These are phyloP conservation scores for Circaetus gallicus DNA, from an alignment of 2,113 vertebrate species.

Conservation along the genomic window DNA sequence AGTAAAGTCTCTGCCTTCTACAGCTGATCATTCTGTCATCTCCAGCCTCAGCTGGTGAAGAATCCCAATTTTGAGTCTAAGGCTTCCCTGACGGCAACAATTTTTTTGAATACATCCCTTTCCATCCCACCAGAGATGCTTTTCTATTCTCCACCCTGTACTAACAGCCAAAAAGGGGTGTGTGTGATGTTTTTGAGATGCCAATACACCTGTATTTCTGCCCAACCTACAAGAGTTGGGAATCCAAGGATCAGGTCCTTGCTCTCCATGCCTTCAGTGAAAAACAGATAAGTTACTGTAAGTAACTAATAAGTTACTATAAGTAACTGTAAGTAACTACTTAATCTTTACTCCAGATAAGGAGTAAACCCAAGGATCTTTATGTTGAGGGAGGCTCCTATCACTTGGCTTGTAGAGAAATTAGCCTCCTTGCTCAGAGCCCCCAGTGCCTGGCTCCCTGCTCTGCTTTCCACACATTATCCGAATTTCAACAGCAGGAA, in stretches of 20 bases:
- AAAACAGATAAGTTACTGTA: background rate
- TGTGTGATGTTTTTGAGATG: background rate
- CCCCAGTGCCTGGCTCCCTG: background rate
- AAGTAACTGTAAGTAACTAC: no score
- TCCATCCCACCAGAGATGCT: background rate
- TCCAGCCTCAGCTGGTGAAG: background rate
- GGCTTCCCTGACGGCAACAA: background rate
- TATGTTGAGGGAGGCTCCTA: background rate
- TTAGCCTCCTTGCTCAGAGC: background rate
- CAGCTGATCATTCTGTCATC: background rate
- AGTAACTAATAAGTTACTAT: no score
- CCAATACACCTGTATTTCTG: background rate
- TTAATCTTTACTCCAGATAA: no score
- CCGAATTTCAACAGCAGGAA: background rate
- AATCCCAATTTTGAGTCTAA: background rate
- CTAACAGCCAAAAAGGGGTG: accelerated
- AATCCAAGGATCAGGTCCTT: background rate
- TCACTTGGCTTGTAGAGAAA: background rate
- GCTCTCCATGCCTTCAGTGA: background rate
- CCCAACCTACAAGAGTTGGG: background rate
- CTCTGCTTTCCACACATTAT: background rate
- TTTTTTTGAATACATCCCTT: background rate
- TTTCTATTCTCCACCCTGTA: background rate
- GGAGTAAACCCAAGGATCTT: background rate
- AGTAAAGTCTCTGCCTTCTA: background rate